These are phyloP conservation scores for Cyclargus thomasi DNA, from an alignment of 1,140 invertebrate species.

Conservation along the genomic window DNA sequence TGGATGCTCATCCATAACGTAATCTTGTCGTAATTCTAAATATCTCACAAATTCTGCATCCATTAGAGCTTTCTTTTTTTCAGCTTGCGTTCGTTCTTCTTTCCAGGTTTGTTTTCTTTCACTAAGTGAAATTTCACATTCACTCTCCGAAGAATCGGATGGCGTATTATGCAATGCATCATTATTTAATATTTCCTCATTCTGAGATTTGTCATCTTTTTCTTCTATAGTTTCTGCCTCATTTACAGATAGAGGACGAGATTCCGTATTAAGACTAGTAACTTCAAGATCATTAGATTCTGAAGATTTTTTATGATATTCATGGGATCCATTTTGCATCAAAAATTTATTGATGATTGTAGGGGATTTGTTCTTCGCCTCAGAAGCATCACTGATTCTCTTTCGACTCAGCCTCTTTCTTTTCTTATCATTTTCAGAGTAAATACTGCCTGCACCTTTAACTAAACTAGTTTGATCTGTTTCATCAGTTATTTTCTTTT, in stretches of 20 bases:
- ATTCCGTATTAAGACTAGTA: background rate
- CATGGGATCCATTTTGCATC: background rate
- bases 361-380: background rate
- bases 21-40: slow-evolving; percentile 71
- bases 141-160: slow-evolving; percentile 45
- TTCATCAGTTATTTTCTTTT: slow-evolving; percentile 8
- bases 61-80: slow-evolving; percentile 31
- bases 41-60: slow-evolving; percentile 74
- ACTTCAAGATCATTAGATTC: background rate
- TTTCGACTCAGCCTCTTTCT: background rate
- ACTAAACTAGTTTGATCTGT: slow-evolving; percentile 2
- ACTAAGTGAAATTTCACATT: slow-evolving; percentile 34
- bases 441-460: background rate
- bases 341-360: background rate
- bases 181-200: background rate
- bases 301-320: background rate
- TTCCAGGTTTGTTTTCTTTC: slow-evolving; percentile 36
- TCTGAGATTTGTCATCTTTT: background rate
- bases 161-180: slow-evolving; percentile 44
- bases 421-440: background rate
- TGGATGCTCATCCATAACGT: slow-evolving; percentile 71
- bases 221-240: background rate
- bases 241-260: background rate
- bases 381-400: background rate
- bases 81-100: slow-evolving; percentile 27